Percentiles rank a stretch among this genome's conserved stretches.
Evolutionary conservation across 2,113 vertebrate species (phyloP).

Genomic region (Lampris megalopsis): DNA sequence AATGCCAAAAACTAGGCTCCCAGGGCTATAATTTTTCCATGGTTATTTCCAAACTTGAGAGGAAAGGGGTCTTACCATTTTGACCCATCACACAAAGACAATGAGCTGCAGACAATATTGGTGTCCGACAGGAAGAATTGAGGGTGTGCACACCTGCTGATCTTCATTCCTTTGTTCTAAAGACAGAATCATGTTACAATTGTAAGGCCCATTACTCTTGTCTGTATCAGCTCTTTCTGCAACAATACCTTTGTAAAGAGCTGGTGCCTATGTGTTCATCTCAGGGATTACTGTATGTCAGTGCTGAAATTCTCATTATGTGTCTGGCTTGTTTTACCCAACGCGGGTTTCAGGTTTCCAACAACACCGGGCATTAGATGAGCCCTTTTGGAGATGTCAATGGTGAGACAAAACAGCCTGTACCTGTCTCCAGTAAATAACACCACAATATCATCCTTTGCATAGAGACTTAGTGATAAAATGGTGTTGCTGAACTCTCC

Average conservation of each 20-base stretch:
- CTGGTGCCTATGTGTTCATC: slow-evolving; percentile 57
- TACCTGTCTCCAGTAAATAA: slow-evolving; percentile 38
- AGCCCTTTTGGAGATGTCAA: slow-evolving; percentile 43
- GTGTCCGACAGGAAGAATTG: slow-evolving; percentile 55
- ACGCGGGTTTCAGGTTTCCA: slow-evolving; percentile 51
- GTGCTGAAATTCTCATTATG: slow-evolving; percentile 44
- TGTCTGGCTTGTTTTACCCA: slow-evolving; percentile 59
- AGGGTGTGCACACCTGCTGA: slow-evolving; percentile 53
- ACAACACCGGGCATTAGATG: slow-evolving; percentile 45
- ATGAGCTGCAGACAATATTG: slow-evolving; percentile 59
- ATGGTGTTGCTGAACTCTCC: slow-evolving; percentile 57
- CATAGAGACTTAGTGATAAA: slow-evolving; percentile 57
- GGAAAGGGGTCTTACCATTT: slow-evolving; percentile 70
- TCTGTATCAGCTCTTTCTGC: slow-evolving; percentile 65
- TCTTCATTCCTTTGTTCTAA: slow-evolving; percentile 52
- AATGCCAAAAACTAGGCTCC: slow-evolving; percentile 70
- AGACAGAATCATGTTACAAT: slow-evolving; percentile 77
- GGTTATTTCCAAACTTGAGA: slow-evolving; percentile 62
- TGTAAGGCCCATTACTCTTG: slow-evolving; percentile 62
- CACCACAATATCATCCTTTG: slow-evolving; percentile 38
- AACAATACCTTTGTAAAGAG: slow-evolving; percentile 39
- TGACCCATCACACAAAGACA: slow-evolving; percentile 73
- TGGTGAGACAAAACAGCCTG: slow-evolving; percentile 45
- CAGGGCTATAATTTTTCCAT: slow-evolving; percentile 74
- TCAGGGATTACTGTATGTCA: slow-evolving; percentile 76